Evolutionary conservation across 2,888 invertebrate genomes (phyloP), one percentile per base, ranked within the genome.

Genomic region (Tineola bisselliella): DNA sequence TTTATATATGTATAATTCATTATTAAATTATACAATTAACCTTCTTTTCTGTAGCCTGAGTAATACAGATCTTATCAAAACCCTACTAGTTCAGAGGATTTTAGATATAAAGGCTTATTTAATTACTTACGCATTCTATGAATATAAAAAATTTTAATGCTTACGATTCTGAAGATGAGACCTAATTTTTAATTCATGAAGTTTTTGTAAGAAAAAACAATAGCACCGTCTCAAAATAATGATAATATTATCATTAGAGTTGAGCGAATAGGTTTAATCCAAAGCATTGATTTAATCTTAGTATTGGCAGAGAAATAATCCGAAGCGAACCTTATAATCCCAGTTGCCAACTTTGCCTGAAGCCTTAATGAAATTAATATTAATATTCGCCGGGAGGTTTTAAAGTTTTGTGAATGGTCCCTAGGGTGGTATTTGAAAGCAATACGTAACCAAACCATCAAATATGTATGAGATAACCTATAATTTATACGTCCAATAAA

Each of bases 341-440:
- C 13, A 59, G 58, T 44, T 44, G 48, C 48, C 68, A 74, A 81
- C 71, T 79, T 80, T 64, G 66, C 65, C 69, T 67, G 69, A 68
- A 70, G 73, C 67, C 67, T 70, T 71, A 72, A 72, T 73, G 75
- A 77, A 74, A 81, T 78, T 73, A 78, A 81, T 80, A 81, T 79
- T 77, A 60, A 60, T 60, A 60, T 60, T 60, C 60, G 18, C 18
- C 13, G 48, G 12, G 44, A 54, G 25, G n/a, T 25, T 54, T 25
- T 19, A 54, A 54, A 54, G 54, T 54, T 54, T 54, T 25, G 25
- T 5, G 54, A 54, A 17, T 48, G 17, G 8, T 5, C 15, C 48
- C 48, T 1, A n/a, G 38, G 38, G 11, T 38, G 3, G n/a, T 25
- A 25, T 25, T 38, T 38, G 38, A 38, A 38, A 38, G 10, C 38